phyloP scores from a whole-genome alignment of 2,797 vertebrate species.

The Gouania willdenowi region DNA sequence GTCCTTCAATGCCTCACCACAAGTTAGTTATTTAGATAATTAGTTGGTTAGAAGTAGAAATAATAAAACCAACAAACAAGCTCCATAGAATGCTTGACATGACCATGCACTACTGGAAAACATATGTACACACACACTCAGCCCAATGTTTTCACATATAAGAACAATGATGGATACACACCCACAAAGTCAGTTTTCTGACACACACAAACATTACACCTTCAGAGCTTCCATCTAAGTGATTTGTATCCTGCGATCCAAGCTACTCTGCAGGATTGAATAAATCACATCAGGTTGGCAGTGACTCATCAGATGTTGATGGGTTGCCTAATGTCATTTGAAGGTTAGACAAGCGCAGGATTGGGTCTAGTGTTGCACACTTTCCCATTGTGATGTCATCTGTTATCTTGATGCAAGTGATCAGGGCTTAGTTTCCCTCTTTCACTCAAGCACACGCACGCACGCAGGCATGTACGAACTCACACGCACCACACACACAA shows the following conservation, averaged over 20 bases:
- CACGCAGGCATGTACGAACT: constrained; percentile 5
- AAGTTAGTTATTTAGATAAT: too few relatives aligned
- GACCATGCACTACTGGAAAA: too few relatives aligned
- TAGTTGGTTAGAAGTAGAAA: too few relatives aligned
- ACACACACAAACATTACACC: constrained; percentile 9
- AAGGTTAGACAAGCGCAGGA: constrained; percentile 64
- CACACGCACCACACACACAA: not conserved
- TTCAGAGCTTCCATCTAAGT: constrained; percentile 48
- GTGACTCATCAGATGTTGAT: constrained; percentile 51
- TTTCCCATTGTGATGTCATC: constrained; percentile 36
- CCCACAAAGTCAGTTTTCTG: not conserved
- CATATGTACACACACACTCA: constrained; percentile 1
- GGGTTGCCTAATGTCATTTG: constrained; percentile 67
- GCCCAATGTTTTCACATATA: too few relatives aligned
- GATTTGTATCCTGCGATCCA: constrained; percentile 62
- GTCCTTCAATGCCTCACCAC: too few relatives aligned
- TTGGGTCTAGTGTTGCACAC: constrained; percentile 23
- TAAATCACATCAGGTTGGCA: constrained; percentile 64
- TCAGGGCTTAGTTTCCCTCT: not conserved
- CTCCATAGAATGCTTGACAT: too few relatives aligned
- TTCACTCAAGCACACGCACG: constrained; percentile 4
- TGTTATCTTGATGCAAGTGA: constrained; percentile 29
- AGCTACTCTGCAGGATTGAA: constrained; percentile 57
- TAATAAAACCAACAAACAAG: too few relatives aligned
- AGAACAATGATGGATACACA: constrained; percentile 9